These are phyloP conservation scores for Heliconius hewitsoni DNA, from an alignment of 1,140 invertebrate species.

Conservation along the genomic window DNA sequence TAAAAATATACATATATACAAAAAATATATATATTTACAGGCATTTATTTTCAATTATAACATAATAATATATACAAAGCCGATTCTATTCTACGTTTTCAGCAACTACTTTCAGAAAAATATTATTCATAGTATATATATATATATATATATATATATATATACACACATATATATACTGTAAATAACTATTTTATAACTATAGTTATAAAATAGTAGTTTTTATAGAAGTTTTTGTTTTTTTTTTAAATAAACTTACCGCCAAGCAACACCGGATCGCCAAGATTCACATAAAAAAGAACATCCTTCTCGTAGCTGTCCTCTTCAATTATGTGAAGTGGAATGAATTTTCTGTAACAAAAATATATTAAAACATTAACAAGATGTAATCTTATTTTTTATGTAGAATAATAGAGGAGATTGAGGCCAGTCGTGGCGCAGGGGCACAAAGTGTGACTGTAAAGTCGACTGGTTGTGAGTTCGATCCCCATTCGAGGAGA, in stretches of 20 bases:
- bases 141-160: neutral
- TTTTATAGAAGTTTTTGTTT: no score
- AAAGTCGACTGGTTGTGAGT: no score
- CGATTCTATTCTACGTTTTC: neutral
- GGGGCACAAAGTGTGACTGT: no score
- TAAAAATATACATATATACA: neutral
- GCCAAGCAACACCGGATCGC: constrained; percentile 91
- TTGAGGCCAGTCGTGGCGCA: no score
- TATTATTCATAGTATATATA: neutral
- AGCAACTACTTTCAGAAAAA: neutral
- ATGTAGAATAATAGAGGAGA: no score
- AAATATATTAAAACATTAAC: constrained; percentile 27
- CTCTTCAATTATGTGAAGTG: constrained; percentile 95
- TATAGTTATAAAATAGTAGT: neutral
- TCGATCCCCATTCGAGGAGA: no score
- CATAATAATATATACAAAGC: neutral
- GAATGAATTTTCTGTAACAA: constrained; percentile 92
- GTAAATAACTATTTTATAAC: neutral
- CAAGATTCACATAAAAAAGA: constrained; percentile 95
- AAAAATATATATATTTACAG: neutral
- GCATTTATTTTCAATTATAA: neutral
- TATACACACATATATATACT: no score
- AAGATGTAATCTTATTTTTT: neutral
- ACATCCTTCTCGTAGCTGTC: constrained; percentile 99
- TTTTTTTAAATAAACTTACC: constrained; percentile 83